phyloP scores from a whole-genome alignment of 2,797 vertebrate species.

The Myotis myotis region DNA sequence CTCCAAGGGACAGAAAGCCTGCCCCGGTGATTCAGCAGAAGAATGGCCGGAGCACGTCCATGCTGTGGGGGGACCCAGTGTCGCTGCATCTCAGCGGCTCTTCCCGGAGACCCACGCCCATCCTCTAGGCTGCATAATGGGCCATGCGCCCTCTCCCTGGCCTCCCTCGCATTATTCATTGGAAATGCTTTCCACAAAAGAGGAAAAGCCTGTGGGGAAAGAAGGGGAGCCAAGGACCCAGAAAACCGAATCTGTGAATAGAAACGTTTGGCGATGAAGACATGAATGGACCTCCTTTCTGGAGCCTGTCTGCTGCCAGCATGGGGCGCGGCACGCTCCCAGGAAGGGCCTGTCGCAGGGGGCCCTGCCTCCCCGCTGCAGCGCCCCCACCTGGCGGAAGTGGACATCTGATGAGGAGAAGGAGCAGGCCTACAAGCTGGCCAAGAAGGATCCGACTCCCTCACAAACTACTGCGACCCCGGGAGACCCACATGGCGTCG shows the following conservation, averaged over 20 bases:
- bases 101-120: rapidly evolving
- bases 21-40: background rate
- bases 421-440: no score
- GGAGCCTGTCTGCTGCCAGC: background rate
- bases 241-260: background rate
- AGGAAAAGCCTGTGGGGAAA: background rate
- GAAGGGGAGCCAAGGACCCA: background rate
- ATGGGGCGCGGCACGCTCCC: background rate
- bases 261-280: background rate
- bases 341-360: background rate
- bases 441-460: no score
- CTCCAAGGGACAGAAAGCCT: no score
- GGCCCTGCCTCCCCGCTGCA: background rate
- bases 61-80: rapidly evolving
- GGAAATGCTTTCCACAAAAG: background rate
- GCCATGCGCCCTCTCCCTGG: rapidly evolving
- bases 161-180: background rate
- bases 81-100: rapidly evolving
- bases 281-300: background rate
- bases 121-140: rapidly evolving
- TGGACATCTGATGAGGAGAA: no score
- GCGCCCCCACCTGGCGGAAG: background rate
- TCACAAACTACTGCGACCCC: no score
- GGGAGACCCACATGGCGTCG: no score
- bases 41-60: rapidly evolving